A percentile compares a stretch with the other conserved stretches of the same genome.
phyloP scores from a whole-genome alignment of 2,113 vertebrate genomes.

The Cnemophilus loriae region DNA sequence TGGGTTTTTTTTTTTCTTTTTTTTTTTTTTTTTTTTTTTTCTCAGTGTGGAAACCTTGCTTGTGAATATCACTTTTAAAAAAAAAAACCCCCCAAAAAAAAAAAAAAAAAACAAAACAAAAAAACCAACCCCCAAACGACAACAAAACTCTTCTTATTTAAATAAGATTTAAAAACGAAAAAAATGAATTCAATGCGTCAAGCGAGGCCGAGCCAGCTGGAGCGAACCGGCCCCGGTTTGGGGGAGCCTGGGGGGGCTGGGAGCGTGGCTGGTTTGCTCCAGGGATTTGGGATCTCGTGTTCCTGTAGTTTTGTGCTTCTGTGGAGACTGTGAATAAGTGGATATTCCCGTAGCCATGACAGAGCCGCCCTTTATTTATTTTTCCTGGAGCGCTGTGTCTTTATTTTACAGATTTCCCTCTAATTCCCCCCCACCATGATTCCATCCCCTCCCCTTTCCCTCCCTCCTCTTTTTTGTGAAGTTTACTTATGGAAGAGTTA shows the following conservation, averaged over 20 bases:
- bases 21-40: background rate
- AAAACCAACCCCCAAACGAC: background rate
- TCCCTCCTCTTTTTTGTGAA: slow-evolving; percentile 24
- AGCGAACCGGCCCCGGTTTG: background rate
- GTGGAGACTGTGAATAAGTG: slow-evolving; percentile 54
- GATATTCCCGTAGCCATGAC: background rate
- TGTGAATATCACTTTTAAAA: background rate
- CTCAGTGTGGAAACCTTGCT: background rate
- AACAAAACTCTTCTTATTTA: background rate
- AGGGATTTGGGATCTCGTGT: background rate
- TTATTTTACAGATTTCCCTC: background rate
- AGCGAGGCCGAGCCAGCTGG: background rate
- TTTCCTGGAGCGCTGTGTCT: slow-evolving; percentile 10
- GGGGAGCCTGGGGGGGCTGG: background rate
- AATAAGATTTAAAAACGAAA: background rate
- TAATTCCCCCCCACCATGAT: rapidly evolving
- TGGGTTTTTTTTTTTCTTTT: background rate
- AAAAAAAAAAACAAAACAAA: background rate
- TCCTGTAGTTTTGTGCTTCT: slow-evolving; percentile 34
- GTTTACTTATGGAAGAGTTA: slow-evolving; percentile 59
- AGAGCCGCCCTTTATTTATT: slow-evolving; percentile 31
- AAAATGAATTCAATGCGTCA: background rate
- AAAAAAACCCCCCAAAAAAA: background rate
- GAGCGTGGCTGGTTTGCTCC: background rate
- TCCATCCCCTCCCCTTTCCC: background rate